Evolutionary conservation across 2,797 vertebrate genomes (phyloP).

Genomic region (Sebastes diploproa): DNA sequence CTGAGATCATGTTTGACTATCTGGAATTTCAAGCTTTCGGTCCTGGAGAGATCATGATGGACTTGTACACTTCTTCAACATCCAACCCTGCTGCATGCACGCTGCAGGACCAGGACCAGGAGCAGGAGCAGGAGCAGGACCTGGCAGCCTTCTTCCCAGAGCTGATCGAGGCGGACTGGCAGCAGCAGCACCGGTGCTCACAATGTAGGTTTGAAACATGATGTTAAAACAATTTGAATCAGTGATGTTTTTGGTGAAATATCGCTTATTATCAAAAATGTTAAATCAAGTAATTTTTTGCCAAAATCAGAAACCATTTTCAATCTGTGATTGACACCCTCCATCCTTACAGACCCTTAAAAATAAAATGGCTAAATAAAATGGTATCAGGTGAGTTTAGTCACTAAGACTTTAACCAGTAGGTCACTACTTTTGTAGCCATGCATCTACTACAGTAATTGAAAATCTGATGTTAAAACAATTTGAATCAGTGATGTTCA

Average conservation of each 20-base stretch:
- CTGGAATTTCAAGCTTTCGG: conserved; percentile 93
- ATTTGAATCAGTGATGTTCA: background rate
- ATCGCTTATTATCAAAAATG: background rate
- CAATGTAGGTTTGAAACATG: conserved; percentile 88
- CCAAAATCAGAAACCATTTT: background rate
- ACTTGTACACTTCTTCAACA: conserved; percentile 85
- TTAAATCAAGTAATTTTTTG: background rate
- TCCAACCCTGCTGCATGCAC: conserved; percentile 88
- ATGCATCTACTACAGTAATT: background rate
- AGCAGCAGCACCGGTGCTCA: conserved; percentile 84
- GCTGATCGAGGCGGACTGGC: conserved; percentile 91
- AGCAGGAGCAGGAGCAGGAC: conserved; percentile 83
- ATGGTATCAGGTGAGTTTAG: no score
- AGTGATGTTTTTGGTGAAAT: background rate
- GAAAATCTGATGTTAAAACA: background rate
- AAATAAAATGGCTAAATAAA: no score
- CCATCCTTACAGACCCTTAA: no score
- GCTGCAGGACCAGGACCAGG: conserved; percentile 86
- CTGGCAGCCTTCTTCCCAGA: conserved; percentile 91
- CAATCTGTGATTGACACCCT: background rate
- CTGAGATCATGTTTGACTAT: conserved; percentile 93
- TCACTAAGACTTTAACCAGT: no score
- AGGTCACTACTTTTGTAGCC: background rate
- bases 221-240: background rate
- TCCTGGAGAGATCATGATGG: conserved; percentile 89